These are phyloP conservation scores for Telmatochromis sp. DNA, from an alignment of 2,113 vertebrate species.

Conservation along the genomic window DNA sequence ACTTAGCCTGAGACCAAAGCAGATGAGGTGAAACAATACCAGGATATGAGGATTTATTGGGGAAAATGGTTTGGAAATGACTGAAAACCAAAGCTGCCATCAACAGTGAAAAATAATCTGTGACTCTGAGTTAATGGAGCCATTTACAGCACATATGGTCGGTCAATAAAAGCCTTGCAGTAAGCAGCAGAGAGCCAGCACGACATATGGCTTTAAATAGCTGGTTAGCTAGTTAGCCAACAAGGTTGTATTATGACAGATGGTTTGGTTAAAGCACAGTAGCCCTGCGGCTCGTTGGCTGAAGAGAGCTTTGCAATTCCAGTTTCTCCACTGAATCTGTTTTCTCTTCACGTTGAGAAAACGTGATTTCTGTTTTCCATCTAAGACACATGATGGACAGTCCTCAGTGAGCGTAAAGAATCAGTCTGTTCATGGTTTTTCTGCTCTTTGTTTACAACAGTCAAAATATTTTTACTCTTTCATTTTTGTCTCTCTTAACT, in stretches of 20 bases:
- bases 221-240: background rate
- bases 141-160: background rate
- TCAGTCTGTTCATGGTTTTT: background rate
- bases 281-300: background rate
- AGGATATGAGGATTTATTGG: background rate
- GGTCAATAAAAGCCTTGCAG: background rate
- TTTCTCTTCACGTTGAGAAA: background rate
- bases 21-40: background rate
- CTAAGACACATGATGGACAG: accelerated
- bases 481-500: background rate
- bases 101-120: background rate
- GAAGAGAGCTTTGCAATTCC: background rate
- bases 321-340: background rate
- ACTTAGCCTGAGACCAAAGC: accelerated
- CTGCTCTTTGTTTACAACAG: background rate
- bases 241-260: background rate
- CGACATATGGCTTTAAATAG: background rate
- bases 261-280: background rate
- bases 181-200: background rate
- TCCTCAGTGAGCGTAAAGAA: background rate
- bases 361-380: background rate
- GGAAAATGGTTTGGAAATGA: background rate
- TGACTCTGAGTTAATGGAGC: background rate
- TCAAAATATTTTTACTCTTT: background rate
- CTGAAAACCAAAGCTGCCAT: background rate